A percentile compares a stretch with the other conserved stretches of the same genome.
These are phyloP conservation scores for Crotalus horridus DNA, from an alignment of 2,113 vertebrate species.

Conservation along the genomic window DNA sequence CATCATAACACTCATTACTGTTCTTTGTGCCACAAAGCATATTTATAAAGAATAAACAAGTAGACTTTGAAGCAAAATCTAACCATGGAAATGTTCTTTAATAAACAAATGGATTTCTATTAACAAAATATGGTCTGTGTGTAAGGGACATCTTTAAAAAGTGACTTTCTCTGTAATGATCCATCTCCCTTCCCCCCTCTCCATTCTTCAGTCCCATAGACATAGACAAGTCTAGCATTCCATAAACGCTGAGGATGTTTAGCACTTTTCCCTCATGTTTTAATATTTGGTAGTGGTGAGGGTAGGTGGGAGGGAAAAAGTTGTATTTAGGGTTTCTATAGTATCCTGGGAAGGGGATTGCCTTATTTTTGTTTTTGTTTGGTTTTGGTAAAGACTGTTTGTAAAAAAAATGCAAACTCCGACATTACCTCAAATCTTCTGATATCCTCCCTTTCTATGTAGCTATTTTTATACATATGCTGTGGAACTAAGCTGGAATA, in stretches of 20 bases:
- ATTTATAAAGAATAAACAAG: background rate
- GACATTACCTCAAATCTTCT: background rate
- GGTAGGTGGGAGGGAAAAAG: background rate
- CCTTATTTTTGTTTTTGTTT: background rate
- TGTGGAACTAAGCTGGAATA: background rate
- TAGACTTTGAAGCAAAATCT: background rate
- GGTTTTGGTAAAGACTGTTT: background rate
- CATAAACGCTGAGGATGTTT: background rate
- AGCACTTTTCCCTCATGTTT: background rate
- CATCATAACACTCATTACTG: background rate
- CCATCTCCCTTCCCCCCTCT: background rate
- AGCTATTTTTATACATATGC: background rate
- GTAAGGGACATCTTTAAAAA: background rate
- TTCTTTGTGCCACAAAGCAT: background rate
- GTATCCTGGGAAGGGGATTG: background rate
- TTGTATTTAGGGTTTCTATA: background rate
- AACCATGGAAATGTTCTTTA: background rate
- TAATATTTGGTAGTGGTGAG: background rate
- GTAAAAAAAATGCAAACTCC: background rate
- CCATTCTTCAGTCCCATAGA: background rate
- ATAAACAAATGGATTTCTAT: background rate
- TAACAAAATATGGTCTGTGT: background rate
- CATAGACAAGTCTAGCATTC: background rate
- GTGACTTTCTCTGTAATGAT: background rate
- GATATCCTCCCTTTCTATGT: background rate